Conservation (phyloP, 2,113 vertebrate species). For the Plecturocebus donacophilus region DNA sequence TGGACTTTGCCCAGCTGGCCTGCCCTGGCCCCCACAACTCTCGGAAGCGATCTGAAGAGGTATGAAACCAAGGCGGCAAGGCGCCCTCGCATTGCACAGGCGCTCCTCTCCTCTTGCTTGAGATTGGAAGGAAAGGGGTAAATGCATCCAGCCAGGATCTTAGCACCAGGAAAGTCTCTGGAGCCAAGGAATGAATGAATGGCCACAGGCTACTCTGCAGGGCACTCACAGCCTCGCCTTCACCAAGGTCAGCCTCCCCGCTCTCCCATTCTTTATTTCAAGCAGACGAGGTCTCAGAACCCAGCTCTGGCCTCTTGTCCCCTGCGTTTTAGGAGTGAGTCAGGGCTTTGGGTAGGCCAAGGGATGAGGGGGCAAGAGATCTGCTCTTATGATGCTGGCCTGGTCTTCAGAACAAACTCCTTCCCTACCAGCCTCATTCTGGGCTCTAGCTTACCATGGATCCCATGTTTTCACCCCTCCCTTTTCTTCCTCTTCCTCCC, state of each 20-base stretch:
- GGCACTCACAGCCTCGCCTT: not conserved
- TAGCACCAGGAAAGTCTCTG: not conserved
- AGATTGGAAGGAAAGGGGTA: not conserved
- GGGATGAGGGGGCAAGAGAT: not conserved
- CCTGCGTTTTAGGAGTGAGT: not conserved
- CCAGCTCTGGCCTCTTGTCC: not conserved
- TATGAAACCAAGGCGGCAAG: not conserved
- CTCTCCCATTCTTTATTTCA: not conserved
- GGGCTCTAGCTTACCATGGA: not conserved
- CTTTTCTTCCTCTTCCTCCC: not conserved
- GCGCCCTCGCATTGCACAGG: not conserved
- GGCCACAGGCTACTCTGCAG: not conserved
- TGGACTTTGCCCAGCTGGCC: not conserved
- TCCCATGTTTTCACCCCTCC: not conserved
- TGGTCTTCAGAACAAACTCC: not conserved
- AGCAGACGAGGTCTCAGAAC: not conserved
- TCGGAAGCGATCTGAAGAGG: not conserved
- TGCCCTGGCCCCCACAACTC: not conserved
- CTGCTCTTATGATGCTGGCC: not conserved
- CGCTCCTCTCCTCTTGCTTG: not conserved
- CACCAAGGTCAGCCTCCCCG: not conserved
- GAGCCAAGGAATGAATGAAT: not conserved
- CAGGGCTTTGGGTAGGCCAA: not conserved
- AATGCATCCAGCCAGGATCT: not conserved
- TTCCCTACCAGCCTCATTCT: not conserved